Evolutionary conservation across 1,140 invertebrate genomes (phyloP).

Genomic region (Caenorhabditis tropicalis): DNA sequence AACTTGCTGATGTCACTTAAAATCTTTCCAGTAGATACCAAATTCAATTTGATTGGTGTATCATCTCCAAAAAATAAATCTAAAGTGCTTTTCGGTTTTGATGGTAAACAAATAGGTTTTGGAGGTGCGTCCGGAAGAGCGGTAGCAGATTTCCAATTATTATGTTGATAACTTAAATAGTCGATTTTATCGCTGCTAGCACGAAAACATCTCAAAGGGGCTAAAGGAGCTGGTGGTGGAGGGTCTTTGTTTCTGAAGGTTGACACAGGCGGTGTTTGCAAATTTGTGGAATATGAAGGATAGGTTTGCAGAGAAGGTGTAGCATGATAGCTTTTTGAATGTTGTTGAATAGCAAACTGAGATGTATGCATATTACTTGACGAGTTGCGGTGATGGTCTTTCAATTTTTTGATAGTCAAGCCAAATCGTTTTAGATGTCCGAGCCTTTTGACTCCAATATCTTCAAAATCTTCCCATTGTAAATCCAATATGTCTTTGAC

Average conservation of each 20-base stretch:
- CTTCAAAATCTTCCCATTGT: conserved; percentile 98
- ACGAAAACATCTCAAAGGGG: conserved; percentile 47
- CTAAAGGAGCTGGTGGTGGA: conserved; percentile 49
- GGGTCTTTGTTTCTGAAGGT: conserved; percentile 47
- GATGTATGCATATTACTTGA: not conserved
- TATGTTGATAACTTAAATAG: conserved; percentile 52
- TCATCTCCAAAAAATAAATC: not conserved
- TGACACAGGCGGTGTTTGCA: not conserved
- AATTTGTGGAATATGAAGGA: not conserved
- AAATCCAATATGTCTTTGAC: conserved; percentile 86
- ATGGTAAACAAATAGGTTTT: conserved; percentile 17
- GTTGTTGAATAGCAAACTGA: conserved; percentile 71
- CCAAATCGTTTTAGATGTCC: conserved; percentile 98
- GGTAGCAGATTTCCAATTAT: not conserved
- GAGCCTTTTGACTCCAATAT: conserved; percentile 85
- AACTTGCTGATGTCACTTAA: conserved; percentile 38
- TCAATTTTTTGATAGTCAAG: conserved; percentile 93
- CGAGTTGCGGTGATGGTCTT: conserved; percentile 72
- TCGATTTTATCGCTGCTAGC: conserved; percentile 60
- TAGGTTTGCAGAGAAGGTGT: not conserved
- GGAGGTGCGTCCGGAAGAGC: conserved; percentile 37
- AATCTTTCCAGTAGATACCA: conserved; percentile 46
- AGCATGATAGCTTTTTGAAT: not conserved
- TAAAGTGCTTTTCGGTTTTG: conserved; percentile 15
- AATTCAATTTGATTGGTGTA: conserved; percentile 28